Conservation (phyloP, 2,888 invertebrate genomes). For the Nymphalis c-album region DNA sequence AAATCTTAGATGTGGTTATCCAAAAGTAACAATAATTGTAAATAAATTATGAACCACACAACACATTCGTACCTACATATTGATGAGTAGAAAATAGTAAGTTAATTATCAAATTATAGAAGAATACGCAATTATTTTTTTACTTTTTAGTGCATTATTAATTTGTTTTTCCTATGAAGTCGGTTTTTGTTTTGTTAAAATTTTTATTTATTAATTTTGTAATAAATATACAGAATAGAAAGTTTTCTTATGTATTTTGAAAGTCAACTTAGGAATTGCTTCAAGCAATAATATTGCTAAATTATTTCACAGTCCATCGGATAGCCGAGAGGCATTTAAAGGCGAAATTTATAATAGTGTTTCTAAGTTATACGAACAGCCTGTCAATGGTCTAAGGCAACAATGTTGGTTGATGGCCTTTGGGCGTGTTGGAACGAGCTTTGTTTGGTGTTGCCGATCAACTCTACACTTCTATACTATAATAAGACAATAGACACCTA, state of each 20-base stretch:
- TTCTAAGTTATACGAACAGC: slow-evolving; percentile 1
- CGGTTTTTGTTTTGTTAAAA: no score
- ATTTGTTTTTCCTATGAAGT: no score
- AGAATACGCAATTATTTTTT: no score
- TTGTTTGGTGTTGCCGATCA: slow-evolving; percentile 2
- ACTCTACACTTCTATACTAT: not conserved
- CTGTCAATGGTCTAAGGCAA: slow-evolving; percentile 5
- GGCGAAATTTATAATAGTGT: slow-evolving; percentile 2
- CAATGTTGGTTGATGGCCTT: slow-evolving; percentile 6
- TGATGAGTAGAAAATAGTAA: no score
- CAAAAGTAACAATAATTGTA: no score
- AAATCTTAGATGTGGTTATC: no score
- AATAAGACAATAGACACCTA: slow-evolving; percentile 9
- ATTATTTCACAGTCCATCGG: not conserved
- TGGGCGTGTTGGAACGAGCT: not conserved
- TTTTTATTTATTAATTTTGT: no score
- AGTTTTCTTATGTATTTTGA: not conserved
- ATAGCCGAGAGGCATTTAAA: not conserved
- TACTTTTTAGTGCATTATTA: no score
- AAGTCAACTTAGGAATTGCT: not conserved
- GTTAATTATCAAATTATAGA: no score
- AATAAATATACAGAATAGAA: not conserved
- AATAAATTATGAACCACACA: no score
- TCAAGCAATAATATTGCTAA: not conserved
- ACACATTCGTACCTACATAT: no score